Conservation (phyloP, 2,888 invertebrate genomes). For the Agrochola lychnidis region DNA sequence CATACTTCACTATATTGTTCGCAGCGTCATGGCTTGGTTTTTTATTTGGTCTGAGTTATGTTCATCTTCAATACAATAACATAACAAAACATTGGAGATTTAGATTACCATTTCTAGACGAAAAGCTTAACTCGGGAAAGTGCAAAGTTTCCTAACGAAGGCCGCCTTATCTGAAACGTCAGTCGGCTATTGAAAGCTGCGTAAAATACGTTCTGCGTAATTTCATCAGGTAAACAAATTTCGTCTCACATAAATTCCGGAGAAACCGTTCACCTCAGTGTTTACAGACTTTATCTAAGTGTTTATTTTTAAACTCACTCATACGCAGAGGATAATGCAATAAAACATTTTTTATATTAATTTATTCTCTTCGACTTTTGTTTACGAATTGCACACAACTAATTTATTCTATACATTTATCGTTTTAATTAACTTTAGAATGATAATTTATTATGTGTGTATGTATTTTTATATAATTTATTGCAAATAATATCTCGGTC, state of each 20-base stretch:
- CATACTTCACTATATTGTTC: too few relatives aligned
- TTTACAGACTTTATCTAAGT: constrained; percentile 77
- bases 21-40: too few relatives aligned
- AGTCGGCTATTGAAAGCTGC: constrained; percentile 40
- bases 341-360: constrained; percentile 79
- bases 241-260: constrained; percentile 68
- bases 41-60: not conserved
- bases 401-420: constrained; percentile 68
- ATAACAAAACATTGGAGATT: not conserved
- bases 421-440: constrained; percentile 76
- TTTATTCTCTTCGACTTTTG: constrained; percentile 80
- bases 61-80: not conserved
- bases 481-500: constrained; percentile 71
- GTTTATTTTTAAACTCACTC: constrained; percentile 74
- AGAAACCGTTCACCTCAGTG: constrained; percentile 77
- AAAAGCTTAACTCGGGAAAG: constrained; percentile 20
- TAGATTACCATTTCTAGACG: not conserved
- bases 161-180: constrained; percentile 45
- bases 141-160: constrained; percentile 23
- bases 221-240: constrained; percentile 65
- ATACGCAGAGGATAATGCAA: constrained; percentile 72
- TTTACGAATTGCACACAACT: constrained; percentile 74
- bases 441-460: constrained; percentile 63
- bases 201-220: constrained; percentile 59
- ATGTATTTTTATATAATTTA: constrained; percentile 75